Evolutionary conservation across 2,797 vertebrate genomes (phyloP).

Genomic region (Chelon auratus): DNA sequence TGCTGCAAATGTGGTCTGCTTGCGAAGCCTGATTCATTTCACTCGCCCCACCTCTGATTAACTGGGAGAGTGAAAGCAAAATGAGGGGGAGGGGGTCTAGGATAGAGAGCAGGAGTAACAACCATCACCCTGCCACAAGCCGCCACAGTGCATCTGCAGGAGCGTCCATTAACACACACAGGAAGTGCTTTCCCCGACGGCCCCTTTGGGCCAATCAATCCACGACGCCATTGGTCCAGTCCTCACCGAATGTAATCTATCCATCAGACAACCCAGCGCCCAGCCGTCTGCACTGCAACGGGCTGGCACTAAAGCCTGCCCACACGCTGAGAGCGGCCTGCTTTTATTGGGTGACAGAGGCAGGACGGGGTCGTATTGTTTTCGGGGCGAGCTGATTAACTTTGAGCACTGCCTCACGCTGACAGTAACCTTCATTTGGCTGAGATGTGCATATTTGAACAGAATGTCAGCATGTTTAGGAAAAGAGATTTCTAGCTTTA

Average conservation of each 20-base stretch:
- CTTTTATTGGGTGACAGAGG: slow-evolving; percentile 72
- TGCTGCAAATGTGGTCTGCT: slow-evolving; percentile 29
- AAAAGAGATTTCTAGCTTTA: slow-evolving; percentile 29
- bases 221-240: slow-evolving; percentile 76
- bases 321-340: slow-evolving; percentile 56
- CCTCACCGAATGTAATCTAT: slow-evolving; percentile 71
- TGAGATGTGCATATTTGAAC: slow-evolving; percentile 43
- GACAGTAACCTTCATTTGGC: slow-evolving; percentile 57
- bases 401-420: slow-evolving; percentile 44
- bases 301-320: slow-evolving; percentile 72
- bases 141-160: slow-evolving; percentile 73
- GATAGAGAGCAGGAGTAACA: slow-evolving; percentile 55
- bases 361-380: slow-evolving; percentile 56
- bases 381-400: slow-evolving; percentile 46
- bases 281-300: slow-evolving; percentile 70
- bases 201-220: slow-evolving; percentile 81
- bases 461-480: slow-evolving; percentile 51
- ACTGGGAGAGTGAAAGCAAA: slow-evolving; percentile 66
- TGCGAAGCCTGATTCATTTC: slow-evolving; percentile 62
- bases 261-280: slow-evolving; percentile 77
- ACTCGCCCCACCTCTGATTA: slow-evolving; percentile 67
- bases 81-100: slow-evolving; percentile 36
- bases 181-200: slow-evolving; percentile 79
- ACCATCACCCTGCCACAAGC: slow-evolving; percentile 66
- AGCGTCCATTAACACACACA: slow-evolving; percentile 83